Conservation (phyloP, 2,888 invertebrate genomes). For the Pachliopta kotzebuea region DNA sequence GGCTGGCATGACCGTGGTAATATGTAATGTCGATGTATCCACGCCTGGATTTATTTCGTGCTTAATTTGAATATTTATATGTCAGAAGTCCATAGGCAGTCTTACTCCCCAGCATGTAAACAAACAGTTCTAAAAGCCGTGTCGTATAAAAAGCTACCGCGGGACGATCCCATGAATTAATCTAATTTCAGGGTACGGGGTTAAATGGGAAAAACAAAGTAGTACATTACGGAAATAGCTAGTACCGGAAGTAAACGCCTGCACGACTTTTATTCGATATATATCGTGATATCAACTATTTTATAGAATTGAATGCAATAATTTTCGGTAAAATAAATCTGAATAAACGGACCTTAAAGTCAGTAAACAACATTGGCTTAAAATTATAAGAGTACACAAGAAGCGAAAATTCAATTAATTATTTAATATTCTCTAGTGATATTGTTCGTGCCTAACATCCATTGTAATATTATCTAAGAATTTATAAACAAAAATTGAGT, state of each 20-base stretch:
- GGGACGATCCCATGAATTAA: constrained; percentile 29
- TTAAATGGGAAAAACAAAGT: constrained; percentile 15
- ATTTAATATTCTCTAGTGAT: not conserved
- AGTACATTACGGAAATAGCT: constrained; percentile 13
- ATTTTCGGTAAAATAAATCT: not conserved
- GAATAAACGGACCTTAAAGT: not conserved
- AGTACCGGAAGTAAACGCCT: constrained; percentile 7
- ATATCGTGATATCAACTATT: not conserved
- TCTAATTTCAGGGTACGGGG: constrained; percentile 27
- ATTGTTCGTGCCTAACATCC: not conserved
- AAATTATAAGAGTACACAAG: not conserved
- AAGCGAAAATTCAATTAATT: not conserved
- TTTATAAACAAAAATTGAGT: not conserved
- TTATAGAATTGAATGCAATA: not conserved
- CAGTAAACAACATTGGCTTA: not conserved
- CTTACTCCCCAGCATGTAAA: constrained; percentile 47
- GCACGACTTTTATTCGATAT: not conserved
- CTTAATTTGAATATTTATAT: constrained; percentile 73
- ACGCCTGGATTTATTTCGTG: constrained; percentile 68
- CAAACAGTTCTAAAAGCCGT: constrained; percentile 38
- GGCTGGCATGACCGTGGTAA: constrained; percentile 67
- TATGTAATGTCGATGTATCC: constrained; percentile 73
- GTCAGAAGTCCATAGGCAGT: constrained; percentile 55
- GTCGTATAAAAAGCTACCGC: constrained; percentile 29
- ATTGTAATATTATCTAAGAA: not conserved